These are phyloP conservation scores for Hippasteria phrygiana DNA, from an alignment of 53 echinoderm and acorn worm genomes.

Conservation along the genomic window DNA sequence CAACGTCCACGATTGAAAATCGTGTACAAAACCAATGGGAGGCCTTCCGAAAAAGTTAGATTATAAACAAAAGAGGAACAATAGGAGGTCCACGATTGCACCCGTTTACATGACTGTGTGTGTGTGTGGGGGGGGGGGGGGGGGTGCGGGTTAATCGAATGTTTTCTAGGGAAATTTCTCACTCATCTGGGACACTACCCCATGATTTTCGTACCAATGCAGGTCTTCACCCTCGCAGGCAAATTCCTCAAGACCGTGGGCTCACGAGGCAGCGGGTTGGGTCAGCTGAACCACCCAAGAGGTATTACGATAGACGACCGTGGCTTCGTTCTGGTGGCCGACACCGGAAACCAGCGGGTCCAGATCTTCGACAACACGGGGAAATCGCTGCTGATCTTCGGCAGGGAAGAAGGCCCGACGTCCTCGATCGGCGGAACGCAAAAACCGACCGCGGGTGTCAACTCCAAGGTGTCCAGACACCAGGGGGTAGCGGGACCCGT, in stretches of 20 bases:
- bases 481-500: slow-evolving; percentile 52
- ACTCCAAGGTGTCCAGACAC: slow-evolving; percentile 23
- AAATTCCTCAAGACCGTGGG: slow-evolving; percentile 64
- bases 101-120: too few species aligned
- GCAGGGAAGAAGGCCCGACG: slow-evolving; percentile 55
- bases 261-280: slow-evolving; percentile 55
- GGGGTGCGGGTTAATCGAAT: too few species aligned
- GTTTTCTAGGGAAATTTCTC: background rate
- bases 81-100: too few species aligned
- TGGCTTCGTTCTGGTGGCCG: slow-evolving; percentile 64
- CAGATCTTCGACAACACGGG: slow-evolving; percentile 66
- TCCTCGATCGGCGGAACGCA: background rate
- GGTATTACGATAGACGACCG: slow-evolving; percentile 62
- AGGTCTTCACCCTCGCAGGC: slow-evolving; percentile 56
- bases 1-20: too few species aligned
- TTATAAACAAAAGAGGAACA: too few species aligned
- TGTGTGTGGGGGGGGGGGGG: too few species aligned
- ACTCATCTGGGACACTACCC: background rate
- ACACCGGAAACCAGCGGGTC: slow-evolving; percentile 67
- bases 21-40: too few species aligned
- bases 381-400: slow-evolving; percentile 57
- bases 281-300: slow-evolving; percentile 65
- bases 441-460: background rate
- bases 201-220: background rate
- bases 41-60: too few species aligned